phyloP scores from a whole-genome alignment of 1,140 invertebrate genomes.

The Tetramorium alpestre region DNA sequence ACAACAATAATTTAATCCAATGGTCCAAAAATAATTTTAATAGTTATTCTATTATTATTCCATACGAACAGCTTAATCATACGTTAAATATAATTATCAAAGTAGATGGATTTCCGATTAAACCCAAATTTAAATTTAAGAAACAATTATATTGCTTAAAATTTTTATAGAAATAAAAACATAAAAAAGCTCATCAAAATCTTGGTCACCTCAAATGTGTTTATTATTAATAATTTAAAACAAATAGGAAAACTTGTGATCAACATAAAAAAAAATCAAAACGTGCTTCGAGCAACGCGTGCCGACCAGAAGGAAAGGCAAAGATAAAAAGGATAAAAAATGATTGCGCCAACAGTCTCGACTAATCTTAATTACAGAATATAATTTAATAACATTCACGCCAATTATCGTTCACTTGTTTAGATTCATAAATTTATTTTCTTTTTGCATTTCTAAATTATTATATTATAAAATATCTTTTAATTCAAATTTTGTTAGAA shows the following conservation, averaged over 20 bases:
- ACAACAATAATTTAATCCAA: not conserved
- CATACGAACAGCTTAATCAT: not conserved
- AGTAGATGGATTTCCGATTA: not conserved
- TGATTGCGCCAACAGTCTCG: conserved; percentile 36
- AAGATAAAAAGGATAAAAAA: not conserved
- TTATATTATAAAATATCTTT: not conserved
- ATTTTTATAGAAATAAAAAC: not conserved
- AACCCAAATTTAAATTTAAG: not conserved
- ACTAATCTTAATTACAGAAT: not conserved
- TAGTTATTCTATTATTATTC: conserved; percentile 1
- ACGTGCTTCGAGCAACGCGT: conserved; percentile 38
- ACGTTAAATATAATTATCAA: not conserved
- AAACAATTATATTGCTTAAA: not conserved
- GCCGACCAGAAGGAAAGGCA: conserved; percentile 9
- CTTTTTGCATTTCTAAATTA: not conserved
- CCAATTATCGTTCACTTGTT: not conserved
- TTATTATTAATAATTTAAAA: not conserved
- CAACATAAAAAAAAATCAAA: conserved; percentile 26
- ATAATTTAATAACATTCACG: not conserved
- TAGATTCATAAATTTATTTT: not conserved
- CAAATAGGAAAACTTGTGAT: not conserved
- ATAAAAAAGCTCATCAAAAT: not conserved
- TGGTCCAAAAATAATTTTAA: not conserved
- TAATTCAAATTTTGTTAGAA: not conserved
- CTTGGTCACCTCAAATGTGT: not conserved